These are phyloP conservation scores for Chelonus formosanus DNA, from an alignment of 2,888 invertebrate genomes.

Conservation along the genomic window DNA sequence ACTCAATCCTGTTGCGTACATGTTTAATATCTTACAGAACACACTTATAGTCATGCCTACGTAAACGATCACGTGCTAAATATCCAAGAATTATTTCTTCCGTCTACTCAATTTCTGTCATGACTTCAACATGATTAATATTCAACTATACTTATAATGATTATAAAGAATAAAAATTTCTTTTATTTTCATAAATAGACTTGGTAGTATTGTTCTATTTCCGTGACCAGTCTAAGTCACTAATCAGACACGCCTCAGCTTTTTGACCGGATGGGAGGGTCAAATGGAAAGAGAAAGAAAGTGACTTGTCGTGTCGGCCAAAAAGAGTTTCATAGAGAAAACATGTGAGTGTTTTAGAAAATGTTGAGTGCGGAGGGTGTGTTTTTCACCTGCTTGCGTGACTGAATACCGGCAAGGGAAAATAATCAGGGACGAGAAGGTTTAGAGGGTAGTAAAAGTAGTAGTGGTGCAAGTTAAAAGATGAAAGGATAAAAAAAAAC, in stretches of 20 bases:
- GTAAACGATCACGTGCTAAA: constrained; percentile 12
- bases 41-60: background rate
- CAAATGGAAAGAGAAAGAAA: background rate
- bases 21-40: constrained; percentile 8
- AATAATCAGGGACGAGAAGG: background rate
- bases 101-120: constrained; percentile 1
- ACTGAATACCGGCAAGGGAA: background rate
- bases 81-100: constrained; percentile 5
- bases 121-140: background rate
- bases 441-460: background rate
- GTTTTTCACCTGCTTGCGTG: constrained; percentile 17
- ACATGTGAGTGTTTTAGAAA: background rate
- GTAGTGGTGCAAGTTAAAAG: constrained; percentile 1
- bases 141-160: background rate
- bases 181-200: background rate
- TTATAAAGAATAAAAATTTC: too few species aligned
- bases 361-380: constrained; percentile 5
- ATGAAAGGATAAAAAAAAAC: constrained; percentile 13
- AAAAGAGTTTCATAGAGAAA: too few species aligned
- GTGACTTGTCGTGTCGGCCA: background rate
- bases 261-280: constrained; percentile 9
- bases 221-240: background rate
- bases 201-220: background rate
- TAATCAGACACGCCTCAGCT: constrained; percentile 10
- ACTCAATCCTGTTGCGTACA: background rate